Base-by-base conservation (phyloP, 2,888 invertebrate species). In the Atethmia centrago region DNA sequence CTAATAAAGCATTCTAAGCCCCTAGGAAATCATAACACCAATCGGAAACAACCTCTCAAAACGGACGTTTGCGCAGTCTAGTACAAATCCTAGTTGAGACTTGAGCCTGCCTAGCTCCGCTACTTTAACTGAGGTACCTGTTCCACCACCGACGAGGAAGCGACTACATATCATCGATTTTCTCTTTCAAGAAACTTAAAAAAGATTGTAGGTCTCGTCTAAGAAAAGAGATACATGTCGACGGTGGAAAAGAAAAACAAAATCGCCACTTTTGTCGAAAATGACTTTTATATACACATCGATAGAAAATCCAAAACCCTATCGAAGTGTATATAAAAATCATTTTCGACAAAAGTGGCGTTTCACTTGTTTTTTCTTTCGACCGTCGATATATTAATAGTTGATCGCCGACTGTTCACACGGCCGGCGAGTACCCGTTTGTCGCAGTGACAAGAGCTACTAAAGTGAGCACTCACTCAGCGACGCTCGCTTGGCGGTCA, bases 31-130 rank as follows among this genome's bases (percentile, higher is more conserved):
- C 56, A 68, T 69, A 77, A 82, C 31, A 59, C 42, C 49, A 45
- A 82, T 74, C 67, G 61, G 68, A 82, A 62, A 77, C 79, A 40
- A 66, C 49, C 59, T 53, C 56, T 77, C 61, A 51, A 47, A 83
- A 74, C 42, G 51, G 51, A 47, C 59, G 42, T 47, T 51, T 56
- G 55, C 67, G 61, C 79, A 67, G 79, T 62, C 51, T 58, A 7
- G n/a, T n/a, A 59, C 77, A 59, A 58, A 83, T 78, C 66, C 51
- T 56, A 61, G 28, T 40, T 80, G 36, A 81, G 36, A 14, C 49
- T 69, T 63, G n/a, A 28, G 47, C 10, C 21, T 28, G 68, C 25
- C 58, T 40, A 72, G 61, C 21, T n/a, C 64, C 19, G 53, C 51
- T 53, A 64, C n/a, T 53, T 64, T 19, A 64, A 19, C 19, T 55